Evolutionary conservation across 2,113 vertebrate genomes (phyloP).

Genomic region (Xiphorhynchus elegans): DNA sequence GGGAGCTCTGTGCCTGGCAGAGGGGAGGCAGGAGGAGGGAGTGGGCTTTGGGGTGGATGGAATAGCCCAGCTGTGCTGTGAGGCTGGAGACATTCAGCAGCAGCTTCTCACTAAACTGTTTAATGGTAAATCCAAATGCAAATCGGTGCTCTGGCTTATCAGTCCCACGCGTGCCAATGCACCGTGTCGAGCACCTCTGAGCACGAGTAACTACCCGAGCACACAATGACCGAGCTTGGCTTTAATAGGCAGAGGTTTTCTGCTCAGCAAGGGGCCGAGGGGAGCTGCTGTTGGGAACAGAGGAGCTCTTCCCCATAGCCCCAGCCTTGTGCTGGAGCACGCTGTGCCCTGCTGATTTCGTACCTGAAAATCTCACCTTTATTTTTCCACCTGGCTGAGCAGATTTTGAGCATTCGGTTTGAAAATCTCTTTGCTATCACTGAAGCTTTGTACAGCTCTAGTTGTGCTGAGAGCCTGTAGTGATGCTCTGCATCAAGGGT

Average conservation of each 20-base stretch:
- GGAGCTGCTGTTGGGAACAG: neutral
- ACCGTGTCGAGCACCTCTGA: rapidly evolving
- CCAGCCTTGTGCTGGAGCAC: neutral
- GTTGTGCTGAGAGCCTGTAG: neutral
- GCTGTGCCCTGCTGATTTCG: neutral
- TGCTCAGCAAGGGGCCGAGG: neutral
- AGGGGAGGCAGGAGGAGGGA: neutral
- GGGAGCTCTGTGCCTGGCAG: neutral
- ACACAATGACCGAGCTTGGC: neutral
- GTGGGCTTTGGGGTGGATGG: neutral
- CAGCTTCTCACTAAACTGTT: neutral
- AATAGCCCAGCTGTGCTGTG: neutral
- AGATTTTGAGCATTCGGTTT: neutral
- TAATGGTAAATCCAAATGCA: constrained; percentile 21
- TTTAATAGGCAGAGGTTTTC: neutral
- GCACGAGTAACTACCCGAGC: neutral
- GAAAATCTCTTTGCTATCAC: neutral
- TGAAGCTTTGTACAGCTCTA: neutral
- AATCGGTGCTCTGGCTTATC: neutral
- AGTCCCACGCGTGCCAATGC: neutral
- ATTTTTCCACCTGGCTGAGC: neutral
- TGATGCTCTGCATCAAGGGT: neutral
- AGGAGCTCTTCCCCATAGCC: neutral
- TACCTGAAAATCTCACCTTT: neutral
- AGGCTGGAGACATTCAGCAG: neutral